Conservation (phyloP, 2,797 vertebrate species). For the Fratercula arctica region DNA sequence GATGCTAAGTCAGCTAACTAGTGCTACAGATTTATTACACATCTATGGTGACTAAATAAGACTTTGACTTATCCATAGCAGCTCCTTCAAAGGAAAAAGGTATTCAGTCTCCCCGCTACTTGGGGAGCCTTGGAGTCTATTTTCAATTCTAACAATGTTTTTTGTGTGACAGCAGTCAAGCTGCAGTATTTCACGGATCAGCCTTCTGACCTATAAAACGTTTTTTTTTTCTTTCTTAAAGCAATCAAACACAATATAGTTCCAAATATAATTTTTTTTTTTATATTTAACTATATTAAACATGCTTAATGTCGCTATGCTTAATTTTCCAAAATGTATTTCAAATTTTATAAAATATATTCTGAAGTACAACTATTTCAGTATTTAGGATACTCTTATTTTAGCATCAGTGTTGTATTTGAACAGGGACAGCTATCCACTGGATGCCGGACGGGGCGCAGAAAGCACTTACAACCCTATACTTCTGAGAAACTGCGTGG, state of each 20-base stretch:
- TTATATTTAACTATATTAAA: neutral
- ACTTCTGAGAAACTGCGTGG: neutral
- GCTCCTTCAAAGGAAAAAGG: neutral
- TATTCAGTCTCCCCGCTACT: neutral
- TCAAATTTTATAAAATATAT: neutral
- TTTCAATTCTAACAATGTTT: neutral
- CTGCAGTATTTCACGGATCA: neutral
- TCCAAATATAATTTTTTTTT: neutral
- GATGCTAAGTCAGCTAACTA: neutral
- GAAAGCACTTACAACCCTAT: neutral
- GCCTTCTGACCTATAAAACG: neutral
- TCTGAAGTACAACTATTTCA: neutral
- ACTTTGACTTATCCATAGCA: neutral
- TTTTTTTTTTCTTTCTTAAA: neutral
- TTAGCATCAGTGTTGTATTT: neutral
- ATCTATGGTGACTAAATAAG: neutral
- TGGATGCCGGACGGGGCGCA: neutral
- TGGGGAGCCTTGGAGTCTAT: neutral
- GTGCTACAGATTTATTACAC: neutral
- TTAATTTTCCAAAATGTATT: neutral
- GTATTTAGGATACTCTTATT: neutral
- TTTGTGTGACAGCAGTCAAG: neutral
- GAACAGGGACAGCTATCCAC: neutral
- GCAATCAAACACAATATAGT: neutral
- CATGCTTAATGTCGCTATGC: neutral